phyloP scores from a whole-genome alignment of 1,140 invertebrate genomes.

The Papilio aristodemus region DNA sequence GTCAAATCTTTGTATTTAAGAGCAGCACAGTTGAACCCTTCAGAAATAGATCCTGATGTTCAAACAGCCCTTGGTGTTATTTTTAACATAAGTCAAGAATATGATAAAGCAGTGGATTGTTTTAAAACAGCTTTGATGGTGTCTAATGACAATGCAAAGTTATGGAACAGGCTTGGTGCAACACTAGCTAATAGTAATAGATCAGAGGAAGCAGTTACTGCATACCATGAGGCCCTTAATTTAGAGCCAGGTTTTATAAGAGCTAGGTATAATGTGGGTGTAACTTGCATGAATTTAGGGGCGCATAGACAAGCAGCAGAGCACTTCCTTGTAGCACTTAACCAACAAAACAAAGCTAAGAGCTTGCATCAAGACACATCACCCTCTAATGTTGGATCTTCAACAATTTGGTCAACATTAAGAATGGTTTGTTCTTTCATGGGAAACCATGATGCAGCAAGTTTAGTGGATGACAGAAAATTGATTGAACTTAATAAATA shows the following conservation, averaged over 20 bases:
- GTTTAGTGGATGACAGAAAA: conserved; percentile 87
- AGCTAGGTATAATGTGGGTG: conserved; percentile 98
- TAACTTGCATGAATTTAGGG: conserved; percentile 98
- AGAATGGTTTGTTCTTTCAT: conserved; percentile 94
- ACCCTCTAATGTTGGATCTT: conserved; percentile 84
- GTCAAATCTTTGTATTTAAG: conserved; percentile 91
- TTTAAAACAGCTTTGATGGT: conserved; percentile 94
- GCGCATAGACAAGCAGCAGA: conserved; percentile 97
- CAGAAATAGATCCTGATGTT: conserved; percentile 93
- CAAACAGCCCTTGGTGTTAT: conserved; percentile 97
- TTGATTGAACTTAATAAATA: conserved; percentile 84
- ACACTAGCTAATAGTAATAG: conserved; percentile 97
- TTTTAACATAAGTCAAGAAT: conserved; percentile 96
- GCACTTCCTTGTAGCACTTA: conserved; percentile 95
- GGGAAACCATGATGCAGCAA: conserved; percentile 89
- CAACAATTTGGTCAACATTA: conserved; percentile 97
- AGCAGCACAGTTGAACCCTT: conserved; percentile 90
- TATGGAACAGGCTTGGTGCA: conserved; percentile 99
- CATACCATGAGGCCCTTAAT: conserved; percentile 95
- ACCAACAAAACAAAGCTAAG: conserved; percentile 92
- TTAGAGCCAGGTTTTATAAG: conserved; percentile 97
- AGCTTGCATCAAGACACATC: conserved; percentile 64
- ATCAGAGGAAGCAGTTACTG: conserved; percentile 97
- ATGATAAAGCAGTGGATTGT: conserved; percentile 98
- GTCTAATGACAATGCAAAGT: conserved; percentile 91